These are phyloP conservation scores for Elachura formosa DNA, from an alignment of 2,113 vertebrate species.

Conservation along the genomic window DNA sequence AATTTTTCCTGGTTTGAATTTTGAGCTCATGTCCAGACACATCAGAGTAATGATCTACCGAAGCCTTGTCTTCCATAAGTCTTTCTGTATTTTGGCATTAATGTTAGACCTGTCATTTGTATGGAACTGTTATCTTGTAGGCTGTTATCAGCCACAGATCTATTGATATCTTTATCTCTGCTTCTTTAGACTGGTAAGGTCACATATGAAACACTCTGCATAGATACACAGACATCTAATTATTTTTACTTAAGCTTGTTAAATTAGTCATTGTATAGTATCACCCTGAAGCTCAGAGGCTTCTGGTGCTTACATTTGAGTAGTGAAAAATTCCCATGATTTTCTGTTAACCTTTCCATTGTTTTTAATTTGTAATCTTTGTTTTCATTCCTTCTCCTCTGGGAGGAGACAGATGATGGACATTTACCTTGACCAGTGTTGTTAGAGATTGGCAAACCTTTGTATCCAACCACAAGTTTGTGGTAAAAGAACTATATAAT, in stretches of 20 bases:
- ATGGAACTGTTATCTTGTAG: background rate
- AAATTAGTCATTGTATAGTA: background rate
- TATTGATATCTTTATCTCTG: background rate
- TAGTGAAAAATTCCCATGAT: too few relatives aligned
- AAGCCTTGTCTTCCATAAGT: background rate
- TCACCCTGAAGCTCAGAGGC: too few relatives aligned
- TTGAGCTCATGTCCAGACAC: background rate
- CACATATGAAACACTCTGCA: background rate
- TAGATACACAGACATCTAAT: background rate
- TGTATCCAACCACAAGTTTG: too few relatives aligned
- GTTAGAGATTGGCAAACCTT: too few relatives aligned
- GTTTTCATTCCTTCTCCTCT: too few relatives aligned
- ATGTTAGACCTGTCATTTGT: background rate
- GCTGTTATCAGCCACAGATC: background rate
- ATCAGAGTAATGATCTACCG: background rate
- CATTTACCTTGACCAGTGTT: too few relatives aligned
- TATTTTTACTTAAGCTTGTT: background rate
- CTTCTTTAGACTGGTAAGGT: background rate
- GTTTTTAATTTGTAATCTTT: too few relatives aligned
- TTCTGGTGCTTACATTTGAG: too few relatives aligned
- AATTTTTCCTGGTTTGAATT: background rate
- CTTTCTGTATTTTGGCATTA: background rate
- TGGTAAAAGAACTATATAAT: too few relatives aligned
- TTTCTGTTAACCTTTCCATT: too few relatives aligned
- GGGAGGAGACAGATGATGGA: too few relatives aligned